Conservation (phyloP, 2,797 vertebrate genomes). For the Psittacula derbiana region DNA sequence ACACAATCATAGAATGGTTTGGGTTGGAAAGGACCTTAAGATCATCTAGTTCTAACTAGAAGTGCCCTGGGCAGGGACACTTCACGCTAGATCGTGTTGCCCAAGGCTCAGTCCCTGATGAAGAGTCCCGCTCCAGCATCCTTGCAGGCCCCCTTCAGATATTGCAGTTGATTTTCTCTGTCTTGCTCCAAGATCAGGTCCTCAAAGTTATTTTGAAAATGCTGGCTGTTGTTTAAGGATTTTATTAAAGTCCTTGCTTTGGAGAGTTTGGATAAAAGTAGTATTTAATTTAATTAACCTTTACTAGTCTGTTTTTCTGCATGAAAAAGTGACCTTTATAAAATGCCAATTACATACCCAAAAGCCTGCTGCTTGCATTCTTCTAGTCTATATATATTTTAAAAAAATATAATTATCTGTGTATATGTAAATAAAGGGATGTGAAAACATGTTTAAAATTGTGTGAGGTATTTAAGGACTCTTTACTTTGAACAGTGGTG, state of each 20-base stretch:
- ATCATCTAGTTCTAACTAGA: neutral
- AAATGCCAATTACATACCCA: slow-evolving; percentile 37
- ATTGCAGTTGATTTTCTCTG: neutral
- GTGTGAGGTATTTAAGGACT: neutral
- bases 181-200: neutral
- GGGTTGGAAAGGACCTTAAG: neutral
- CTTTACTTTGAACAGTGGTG: neutral
- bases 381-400: neutral
- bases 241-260: slow-evolving; percentile 33
- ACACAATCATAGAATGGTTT: neutral
- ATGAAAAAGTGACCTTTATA: slow-evolving; percentile 51
- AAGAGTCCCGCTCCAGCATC: neutral
- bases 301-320: slow-evolving; percentile 22
- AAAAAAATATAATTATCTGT: neutral
- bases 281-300: slow-evolving; percentile 61
- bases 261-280: slow-evolving; percentile 17
- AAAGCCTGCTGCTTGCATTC: slow-evolving; percentile 2
- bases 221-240: slow-evolving; percentile 23
- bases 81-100: neutral
- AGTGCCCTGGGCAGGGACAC: neutral
- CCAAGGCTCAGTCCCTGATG: neutral
- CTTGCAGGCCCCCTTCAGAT: neutral
- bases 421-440: neutral
- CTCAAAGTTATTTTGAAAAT: slow-evolving; percentile 28
- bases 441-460: neutral